Evolutionary conservation across 2,888 invertebrate species (phyloP).

Genomic region (Listrodromus nycthemerus): DNA sequence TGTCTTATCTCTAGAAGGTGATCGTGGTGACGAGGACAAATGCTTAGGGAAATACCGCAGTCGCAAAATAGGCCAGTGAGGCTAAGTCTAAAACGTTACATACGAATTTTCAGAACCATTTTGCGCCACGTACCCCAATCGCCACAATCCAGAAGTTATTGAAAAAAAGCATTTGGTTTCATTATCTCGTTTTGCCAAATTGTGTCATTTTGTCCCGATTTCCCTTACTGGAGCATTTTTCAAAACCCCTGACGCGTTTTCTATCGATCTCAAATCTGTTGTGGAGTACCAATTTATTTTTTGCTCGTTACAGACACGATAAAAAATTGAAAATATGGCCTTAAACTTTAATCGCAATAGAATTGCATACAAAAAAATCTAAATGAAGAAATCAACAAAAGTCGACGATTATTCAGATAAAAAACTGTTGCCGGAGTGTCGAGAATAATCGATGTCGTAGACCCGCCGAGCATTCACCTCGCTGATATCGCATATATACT

Average conservation of each 20-base stretch:
- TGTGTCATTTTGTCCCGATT: too few species aligned
- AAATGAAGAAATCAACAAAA: too few species aligned
- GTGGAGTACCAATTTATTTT: not conserved
- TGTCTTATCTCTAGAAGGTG: conserved; percentile 10
- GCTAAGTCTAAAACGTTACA: too few species aligned
- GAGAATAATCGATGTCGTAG: not conserved
- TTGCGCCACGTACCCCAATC: too few species aligned
- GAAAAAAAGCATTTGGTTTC: too few species aligned
- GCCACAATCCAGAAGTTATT: too few species aligned
- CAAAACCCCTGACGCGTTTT: conserved; percentile 2
- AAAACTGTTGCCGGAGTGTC: too few species aligned
- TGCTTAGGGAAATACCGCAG: too few species aligned
- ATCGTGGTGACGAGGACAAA: not conserved
- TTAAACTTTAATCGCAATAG: not conserved
- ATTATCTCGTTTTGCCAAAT: too few species aligned
- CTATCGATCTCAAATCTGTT: not conserved
- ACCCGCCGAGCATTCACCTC: not conserved
- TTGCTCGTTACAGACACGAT: not conserved
- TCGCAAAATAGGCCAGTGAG: too few species aligned
- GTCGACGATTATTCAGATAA: too few species aligned
- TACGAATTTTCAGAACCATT: too few species aligned
- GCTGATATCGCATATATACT: not conserved
- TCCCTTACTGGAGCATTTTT: not conserved
- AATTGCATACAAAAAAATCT: not conserved
- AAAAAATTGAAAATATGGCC: not conserved